Conservation (phyloP, 2,797 vertebrate genomes). For the Melopsittacus undulatus region DNA sequence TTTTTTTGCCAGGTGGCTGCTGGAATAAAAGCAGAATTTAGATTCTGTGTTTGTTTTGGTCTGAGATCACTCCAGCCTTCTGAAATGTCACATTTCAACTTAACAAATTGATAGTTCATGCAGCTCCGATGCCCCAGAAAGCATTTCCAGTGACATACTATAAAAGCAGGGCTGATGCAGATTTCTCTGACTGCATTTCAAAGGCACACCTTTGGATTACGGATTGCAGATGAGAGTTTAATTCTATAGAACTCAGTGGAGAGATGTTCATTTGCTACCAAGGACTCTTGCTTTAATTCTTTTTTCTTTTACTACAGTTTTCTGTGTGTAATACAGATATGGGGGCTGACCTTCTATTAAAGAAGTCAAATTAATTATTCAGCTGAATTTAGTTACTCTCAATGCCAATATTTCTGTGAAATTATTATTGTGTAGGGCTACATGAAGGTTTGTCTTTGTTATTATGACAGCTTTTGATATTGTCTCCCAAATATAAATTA, state of each 20-base stretch:
- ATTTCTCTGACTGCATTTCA: conserved; percentile 38
- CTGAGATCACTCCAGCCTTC: neutral
- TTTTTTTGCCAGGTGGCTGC: neutral
- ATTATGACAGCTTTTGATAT: neutral
- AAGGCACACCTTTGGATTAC: conserved; percentile 23
- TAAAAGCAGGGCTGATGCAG: conserved; percentile 17
- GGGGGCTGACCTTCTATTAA: neutral
- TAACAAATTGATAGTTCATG: neutral
- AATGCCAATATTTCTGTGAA: conserved; percentile 15
- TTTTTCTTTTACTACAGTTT: neutral
- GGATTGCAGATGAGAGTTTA: neutral
- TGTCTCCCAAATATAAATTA: conserved; percentile 9
- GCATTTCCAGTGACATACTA: neutral
- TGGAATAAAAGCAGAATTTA: neutral
- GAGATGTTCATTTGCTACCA: neutral
- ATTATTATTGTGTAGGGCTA: neutral
- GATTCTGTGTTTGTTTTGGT: conserved; percentile 12
- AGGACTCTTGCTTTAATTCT: neutral
- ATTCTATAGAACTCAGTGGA: neutral
- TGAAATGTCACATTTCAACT: conserved; percentile 17
- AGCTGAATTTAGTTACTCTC: conserved; percentile 4
- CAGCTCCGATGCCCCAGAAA: neutral
- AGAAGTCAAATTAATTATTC: conserved; percentile 2
- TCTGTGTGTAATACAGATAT: neutral
- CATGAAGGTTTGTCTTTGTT: neutral